These are phyloP conservation scores for Drosophila auraria DNA, from an alignment of 1,140 invertebrate species.

Conservation along the genomic window DNA sequence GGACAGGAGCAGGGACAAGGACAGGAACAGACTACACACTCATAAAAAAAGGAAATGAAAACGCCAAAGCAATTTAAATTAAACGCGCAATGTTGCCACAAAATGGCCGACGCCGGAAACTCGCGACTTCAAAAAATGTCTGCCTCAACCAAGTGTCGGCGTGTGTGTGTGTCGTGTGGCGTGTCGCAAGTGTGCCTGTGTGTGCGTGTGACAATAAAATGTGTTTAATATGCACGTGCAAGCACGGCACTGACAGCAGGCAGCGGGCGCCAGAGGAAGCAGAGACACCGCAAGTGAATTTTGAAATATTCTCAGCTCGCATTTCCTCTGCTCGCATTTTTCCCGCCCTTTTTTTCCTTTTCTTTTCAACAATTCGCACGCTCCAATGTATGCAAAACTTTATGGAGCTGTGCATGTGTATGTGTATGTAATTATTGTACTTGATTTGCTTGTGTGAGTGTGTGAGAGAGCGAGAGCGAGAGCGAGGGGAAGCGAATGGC, in stretches of 20 bases:
- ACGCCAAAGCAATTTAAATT: constrained; percentile 77
- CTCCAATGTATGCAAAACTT: constrained; percentile 59
- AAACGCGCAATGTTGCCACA: constrained; percentile 61
- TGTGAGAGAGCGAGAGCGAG: constrained; percentile 1
- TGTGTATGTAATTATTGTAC: constrained; percentile 34
- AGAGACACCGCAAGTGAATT: constrained; percentile 44
- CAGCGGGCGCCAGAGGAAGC: not conserved
- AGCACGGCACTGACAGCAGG: constrained; percentile 38
- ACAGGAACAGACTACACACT: constrained; percentile 11
- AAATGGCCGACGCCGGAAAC: constrained; percentile 53
- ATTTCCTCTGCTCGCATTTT: not conserved
- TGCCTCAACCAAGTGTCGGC: constrained; percentile 43
- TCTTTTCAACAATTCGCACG: constrained; percentile 55
- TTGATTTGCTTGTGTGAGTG: constrained; percentile 19
- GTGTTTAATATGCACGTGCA: constrained; percentile 77
- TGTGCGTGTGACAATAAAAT: constrained; percentile 68
- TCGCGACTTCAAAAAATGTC: constrained; percentile 58
- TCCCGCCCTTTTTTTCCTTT: not conserved
- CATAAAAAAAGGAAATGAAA: constrained; percentile 51
- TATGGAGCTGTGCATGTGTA: constrained; percentile 34
- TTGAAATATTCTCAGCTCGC: constrained; percentile 37
- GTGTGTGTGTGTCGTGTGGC: constrained; percentile 19
- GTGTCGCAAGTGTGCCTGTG: constrained; percentile 17
- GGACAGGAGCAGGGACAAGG: no score
- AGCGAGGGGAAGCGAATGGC: constrained; percentile 3